Percentiles rank a stretch among this genome's conserved stretches.
phyloP scores from a whole-genome alignment of 2,113 vertebrate species.

The Myiozetetes cayanensis region DNA sequence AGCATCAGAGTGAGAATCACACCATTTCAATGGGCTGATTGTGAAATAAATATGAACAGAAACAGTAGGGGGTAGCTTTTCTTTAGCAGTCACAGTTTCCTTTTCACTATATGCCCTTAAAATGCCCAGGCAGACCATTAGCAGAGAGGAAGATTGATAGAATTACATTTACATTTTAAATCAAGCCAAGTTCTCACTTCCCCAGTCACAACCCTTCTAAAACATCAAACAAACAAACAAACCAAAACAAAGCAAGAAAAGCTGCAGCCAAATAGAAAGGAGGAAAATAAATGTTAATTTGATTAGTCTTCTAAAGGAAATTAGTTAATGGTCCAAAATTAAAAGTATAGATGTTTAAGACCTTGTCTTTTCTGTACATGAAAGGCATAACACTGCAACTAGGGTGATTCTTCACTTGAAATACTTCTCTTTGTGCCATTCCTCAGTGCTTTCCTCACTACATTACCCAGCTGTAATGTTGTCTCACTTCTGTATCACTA shows the following conservation, averaged over 20 bases:
- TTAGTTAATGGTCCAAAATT: slow-evolving; percentile 32
- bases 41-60: slow-evolving; percentile 67
- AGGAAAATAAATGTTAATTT: slow-evolving; percentile 37
- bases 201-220: not conserved
- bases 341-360: not conserved
- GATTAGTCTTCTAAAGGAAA: slow-evolving; percentile 34
- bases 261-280: not conserved
- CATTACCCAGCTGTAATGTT: not conserved
- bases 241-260: slow-evolving; percentile 33
- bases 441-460: not conserved
- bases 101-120: slow-evolving; percentile 67
- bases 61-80: slow-evolving; percentile 59
- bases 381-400: not conserved
- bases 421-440: not conserved
- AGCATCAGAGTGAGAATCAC: slow-evolving; percentile 62
- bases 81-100: slow-evolving; percentile 53
- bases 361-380: not conserved
- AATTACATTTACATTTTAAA: slow-evolving; percentile 62
- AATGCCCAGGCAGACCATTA: slow-evolving; percentile 60
- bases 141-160: slow-evolving; percentile 43
- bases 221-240: slow-evolving; percentile 48
- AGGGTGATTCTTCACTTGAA: not conserved
- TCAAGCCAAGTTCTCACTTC: slow-evolving; percentile 50
- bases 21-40: slow-evolving; percentile 58
- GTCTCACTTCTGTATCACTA: not conserved